Percentiles rank a stretch among this genome's conserved stretches.
Conservation (phyloP, 2,797 vertebrate genomes). For the Microchirus variegatus region DNA sequence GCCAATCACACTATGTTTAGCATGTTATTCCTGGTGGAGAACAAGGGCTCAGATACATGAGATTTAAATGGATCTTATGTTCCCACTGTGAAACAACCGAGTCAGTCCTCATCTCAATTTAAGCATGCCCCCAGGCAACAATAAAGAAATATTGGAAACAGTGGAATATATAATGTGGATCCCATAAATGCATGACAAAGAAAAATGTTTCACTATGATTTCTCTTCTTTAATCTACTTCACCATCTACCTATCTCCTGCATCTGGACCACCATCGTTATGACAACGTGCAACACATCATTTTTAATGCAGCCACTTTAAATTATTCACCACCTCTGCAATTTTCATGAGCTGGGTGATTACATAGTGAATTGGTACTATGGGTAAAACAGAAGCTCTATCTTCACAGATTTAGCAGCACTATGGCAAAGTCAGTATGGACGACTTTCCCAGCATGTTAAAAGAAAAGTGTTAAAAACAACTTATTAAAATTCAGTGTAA, state of each 20-base stretch:
- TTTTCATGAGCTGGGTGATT: constrained; percentile 82
- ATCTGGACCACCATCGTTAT: constrained; percentile 63
- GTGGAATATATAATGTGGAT: constrained; percentile 50
- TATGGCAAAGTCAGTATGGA: constrained; percentile 25
- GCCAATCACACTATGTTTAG: constrained; percentile 17
- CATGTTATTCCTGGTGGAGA: constrained; percentile 23
- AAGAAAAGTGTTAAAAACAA: not conserved
- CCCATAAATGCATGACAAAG: constrained; percentile 60
- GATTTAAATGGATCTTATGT: constrained; percentile 31
- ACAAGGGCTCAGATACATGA: constrained; percentile 9
- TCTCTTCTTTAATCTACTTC: constrained; percentile 66
- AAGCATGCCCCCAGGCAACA: constrained; percentile 51
- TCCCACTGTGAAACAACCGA: constrained; percentile 12
- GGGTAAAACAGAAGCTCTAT: constrained; percentile 74
- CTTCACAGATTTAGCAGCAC: constrained; percentile 47
- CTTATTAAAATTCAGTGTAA: constrained; percentile 25
- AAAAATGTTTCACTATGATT: constrained; percentile 53
- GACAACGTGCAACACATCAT: constrained; percentile 75
- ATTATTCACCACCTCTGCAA: constrained; percentile 80
- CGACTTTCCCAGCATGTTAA: constrained; percentile 18
- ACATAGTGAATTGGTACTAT: constrained; percentile 79
- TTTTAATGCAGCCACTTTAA: constrained; percentile 74
- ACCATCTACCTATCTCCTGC: constrained; percentile 17
- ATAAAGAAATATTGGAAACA: constrained; percentile 60
- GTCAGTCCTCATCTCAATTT: constrained; percentile 38